Conservation (phyloP, 2,888 invertebrate genomes). For the Acanthosepion esculentum region DNA sequence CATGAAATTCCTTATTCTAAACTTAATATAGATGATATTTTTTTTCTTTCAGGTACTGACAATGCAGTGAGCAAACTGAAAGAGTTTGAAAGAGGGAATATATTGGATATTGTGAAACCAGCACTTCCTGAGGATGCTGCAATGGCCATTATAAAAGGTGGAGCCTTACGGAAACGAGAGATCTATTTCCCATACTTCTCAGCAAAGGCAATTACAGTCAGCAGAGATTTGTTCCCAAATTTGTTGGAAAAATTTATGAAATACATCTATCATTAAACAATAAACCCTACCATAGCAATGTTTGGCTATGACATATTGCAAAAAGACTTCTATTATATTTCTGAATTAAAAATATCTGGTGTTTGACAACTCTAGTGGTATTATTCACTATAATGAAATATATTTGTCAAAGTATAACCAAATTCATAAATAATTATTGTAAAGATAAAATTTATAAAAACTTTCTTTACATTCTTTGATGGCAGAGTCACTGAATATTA, state of each 20-base stretch:
- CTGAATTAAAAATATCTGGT: too few relatives aligned
- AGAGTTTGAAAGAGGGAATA: constrained; percentile 58
- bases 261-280: constrained; percentile 17
- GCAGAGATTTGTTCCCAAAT: constrained; percentile 62
- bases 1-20: background rate
- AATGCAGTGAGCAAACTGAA: constrained; percentile 63
- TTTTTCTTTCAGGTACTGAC: constrained; percentile 64
- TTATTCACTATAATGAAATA: too few relatives aligned
- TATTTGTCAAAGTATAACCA: too few relatives aligned
- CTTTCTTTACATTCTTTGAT: too few relatives aligned
- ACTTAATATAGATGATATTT: background rate
- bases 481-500: too few relatives aligned
- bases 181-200: constrained; percentile 66
- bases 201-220: constrained; percentile 56
- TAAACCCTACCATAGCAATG: too few relatives aligned
- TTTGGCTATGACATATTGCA: too few relatives aligned
- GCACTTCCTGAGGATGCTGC: constrained; percentile 69
- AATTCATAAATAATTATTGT: too few relatives aligned
- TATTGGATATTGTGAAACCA: constrained; percentile 57
- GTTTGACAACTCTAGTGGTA: too few relatives aligned
- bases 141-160: constrained; percentile 67
- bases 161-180: constrained; percentile 61
- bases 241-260: constrained; percentile 52
- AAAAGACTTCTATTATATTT: too few relatives aligned
- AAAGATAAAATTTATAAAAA: too few relatives aligned